phyloP scores from a whole-genome alignment of 2,888 invertebrate species.

The Keiferia lycopersicella region DNA sequence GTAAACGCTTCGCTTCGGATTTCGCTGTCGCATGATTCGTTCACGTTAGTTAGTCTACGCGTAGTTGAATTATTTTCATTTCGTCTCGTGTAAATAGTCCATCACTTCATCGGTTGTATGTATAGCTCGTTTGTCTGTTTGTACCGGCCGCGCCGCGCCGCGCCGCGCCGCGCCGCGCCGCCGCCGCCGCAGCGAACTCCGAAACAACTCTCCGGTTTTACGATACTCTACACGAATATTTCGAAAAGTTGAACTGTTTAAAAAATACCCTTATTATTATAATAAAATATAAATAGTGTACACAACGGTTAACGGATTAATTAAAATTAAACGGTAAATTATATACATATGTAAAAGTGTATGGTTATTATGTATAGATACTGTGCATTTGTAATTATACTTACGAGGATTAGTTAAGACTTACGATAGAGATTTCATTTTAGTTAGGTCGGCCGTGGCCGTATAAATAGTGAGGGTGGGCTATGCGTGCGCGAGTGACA shows the following conservation, averaged over 20 bases:
- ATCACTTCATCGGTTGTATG: slow-evolving; percentile 43
- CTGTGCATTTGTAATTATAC: slow-evolving; percentile 80
- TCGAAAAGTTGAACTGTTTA: slow-evolving; percentile 35
- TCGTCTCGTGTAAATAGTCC: slow-evolving; percentile 45
- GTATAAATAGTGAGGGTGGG: slow-evolving; percentile 24
- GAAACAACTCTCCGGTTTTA: slow-evolving; percentile 37
- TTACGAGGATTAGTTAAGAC: slow-evolving; percentile 62
- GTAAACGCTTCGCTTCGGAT: slow-evolving; percentile 49
- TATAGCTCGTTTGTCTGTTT: slow-evolving; percentile 38
- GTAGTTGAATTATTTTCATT: slow-evolving; percentile 49
- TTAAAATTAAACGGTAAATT: slow-evolving; percentile 43
- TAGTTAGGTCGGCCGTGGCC: slow-evolving; percentile 51
- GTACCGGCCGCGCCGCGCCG: no score
- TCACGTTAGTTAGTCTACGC: slow-evolving; percentile 50
- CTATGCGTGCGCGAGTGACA: slow-evolving; percentile 28
- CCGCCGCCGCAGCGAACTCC: slow-evolving; percentile 44
- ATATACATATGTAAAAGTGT: slow-evolving; percentile 76
- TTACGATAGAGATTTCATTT: slow-evolving; percentile 70
- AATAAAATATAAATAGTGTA: slow-evolving; percentile 47
- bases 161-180: neutral
- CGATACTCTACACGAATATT: slow-evolving; percentile 35
- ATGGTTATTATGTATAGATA: slow-evolving; percentile 69
- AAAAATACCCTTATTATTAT: slow-evolving; percentile 34
- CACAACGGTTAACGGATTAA: slow-evolving; percentile 49
- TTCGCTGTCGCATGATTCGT: slow-evolving; percentile 47